Conservation (phyloP, 2,888 invertebrate species). For the Erannis defoliaria region DNA sequence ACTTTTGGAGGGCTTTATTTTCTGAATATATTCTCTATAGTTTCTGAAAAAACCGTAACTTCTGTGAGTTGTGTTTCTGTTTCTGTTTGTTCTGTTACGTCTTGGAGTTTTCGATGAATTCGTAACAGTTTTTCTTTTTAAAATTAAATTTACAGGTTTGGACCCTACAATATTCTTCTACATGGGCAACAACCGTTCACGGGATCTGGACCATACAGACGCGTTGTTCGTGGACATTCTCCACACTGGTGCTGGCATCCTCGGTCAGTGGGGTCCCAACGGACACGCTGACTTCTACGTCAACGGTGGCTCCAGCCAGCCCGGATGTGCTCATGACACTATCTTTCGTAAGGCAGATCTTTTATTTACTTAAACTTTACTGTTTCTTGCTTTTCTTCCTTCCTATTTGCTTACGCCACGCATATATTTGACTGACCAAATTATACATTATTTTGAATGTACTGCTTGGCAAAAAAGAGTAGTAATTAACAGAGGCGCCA, state of each 20-base stretch:
- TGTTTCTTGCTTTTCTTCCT: too few relatives aligned
- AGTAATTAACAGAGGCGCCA: too few relatives aligned
- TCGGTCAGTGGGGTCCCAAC: conserved; percentile 96
- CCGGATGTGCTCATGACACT: conserved; percentile 93
- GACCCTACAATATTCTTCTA: conserved; percentile 96
- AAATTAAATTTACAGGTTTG: conserved; percentile 87
- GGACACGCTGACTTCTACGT: conserved; percentile 96
- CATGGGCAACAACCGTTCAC: conserved; percentile 92
- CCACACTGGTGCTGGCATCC: conserved; percentile 95
- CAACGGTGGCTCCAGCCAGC: conserved; percentile 95
- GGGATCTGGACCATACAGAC: conserved; percentile 92
- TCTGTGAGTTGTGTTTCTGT: too few relatives aligned
- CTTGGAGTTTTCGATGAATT: neutral
- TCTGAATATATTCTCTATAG: too few relatives aligned
- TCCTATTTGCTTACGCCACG: too few relatives aligned
- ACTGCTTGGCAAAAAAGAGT: too few relatives aligned
- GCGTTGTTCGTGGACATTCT: conserved; percentile 93
- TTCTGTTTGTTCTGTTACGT: too few relatives aligned
- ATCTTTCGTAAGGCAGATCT: conserved; percentile 90
- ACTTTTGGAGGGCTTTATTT: too few relatives aligned
- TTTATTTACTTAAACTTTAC: too few relatives aligned
- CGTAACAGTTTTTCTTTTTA: neutral
- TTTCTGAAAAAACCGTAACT: too few relatives aligned
- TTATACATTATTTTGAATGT: too few relatives aligned
- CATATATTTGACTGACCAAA: too few relatives aligned